A percentile compares a stretch with the other conserved stretches of the same genome.
phyloP scores from a whole-genome alignment of 1,140 invertebrate genomes.

The Cotesia vestalis region DNA sequence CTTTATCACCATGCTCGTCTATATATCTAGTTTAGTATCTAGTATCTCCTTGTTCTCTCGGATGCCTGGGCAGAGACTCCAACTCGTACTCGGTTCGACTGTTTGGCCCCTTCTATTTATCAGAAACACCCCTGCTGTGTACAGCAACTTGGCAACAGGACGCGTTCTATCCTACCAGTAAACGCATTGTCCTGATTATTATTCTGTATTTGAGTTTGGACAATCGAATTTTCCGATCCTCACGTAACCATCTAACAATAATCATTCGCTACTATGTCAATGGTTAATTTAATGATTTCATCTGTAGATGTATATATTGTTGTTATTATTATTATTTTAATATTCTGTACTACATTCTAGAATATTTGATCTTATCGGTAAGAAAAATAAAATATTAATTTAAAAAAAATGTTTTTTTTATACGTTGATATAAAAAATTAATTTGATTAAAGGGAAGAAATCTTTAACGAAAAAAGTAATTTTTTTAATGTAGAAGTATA shows the following conservation, averaged over 20 bases:
- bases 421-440: too few relatives aligned
- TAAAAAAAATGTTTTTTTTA: too few relatives aligned
- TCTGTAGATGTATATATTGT: background rate
- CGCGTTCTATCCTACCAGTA: constrained; percentile 5
- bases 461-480: too few relatives aligned
- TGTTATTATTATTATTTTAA: background rate
- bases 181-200: constrained; percentile 32
- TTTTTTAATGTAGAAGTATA: background rate
- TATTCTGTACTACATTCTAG: too few relatives aligned
- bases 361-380: too few relatives aligned
- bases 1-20: background rate
- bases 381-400: too few relatives aligned
- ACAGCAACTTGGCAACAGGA: constrained; percentile 6
- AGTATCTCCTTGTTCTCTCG: background rate
- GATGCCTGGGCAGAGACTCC: background rate
- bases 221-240: constrained; percentile 30
- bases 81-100: background rate
- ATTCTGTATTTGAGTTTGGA: constrained; percentile 31
- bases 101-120: constrained; percentile 6
- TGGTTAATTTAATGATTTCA: background rate
- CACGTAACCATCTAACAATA: background rate
- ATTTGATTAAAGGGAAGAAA: too few relatives aligned
- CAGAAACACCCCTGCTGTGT: background rate
- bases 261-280: constrained; percentile 14
- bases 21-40: constrained; percentile 1